Conservation (phyloP, 2,113 vertebrate species). For the Dipodomys stephensi region DNA sequence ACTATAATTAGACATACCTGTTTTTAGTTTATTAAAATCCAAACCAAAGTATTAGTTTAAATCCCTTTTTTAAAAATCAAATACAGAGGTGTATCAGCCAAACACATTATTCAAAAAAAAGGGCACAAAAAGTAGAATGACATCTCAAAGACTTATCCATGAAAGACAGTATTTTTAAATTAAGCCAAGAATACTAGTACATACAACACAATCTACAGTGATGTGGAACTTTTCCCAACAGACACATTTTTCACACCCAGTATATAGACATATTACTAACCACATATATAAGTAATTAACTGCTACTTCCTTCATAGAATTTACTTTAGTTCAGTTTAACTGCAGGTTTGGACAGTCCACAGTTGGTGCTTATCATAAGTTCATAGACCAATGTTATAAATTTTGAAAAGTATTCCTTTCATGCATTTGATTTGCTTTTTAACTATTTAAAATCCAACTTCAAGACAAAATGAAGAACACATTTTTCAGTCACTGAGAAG, state of each 20-base stretch:
- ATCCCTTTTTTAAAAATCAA: constrained; percentile 22
- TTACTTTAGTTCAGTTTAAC: constrained; percentile 66
- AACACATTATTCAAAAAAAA: constrained; percentile 18
- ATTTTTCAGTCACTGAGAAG: constrained; percentile 89
- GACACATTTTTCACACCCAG: not conserved
- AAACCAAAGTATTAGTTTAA: constrained; percentile 64
- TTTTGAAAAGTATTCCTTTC: constrained; percentile 66
- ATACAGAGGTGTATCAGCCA: constrained; percentile 42
- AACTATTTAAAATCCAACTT: constrained; percentile 76
- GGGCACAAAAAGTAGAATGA: constrained; percentile 7
- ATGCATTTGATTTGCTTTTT: constrained; percentile 73
- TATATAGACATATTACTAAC: not conserved
- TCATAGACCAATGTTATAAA: constrained; percentile 69
- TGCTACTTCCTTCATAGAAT: constrained; percentile 47
- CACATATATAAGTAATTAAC: constrained; percentile 53
- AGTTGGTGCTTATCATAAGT: constrained; percentile 61
- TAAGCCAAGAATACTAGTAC: constrained; percentile 23
- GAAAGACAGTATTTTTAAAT: constrained; percentile 44
- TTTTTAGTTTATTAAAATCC: constrained; percentile 58
- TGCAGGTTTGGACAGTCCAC: constrained; percentile 45
- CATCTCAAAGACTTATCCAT: constrained; percentile 58
- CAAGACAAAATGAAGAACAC: constrained; percentile 87
- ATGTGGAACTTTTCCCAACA: constrained; percentile 35
- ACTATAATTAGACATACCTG: constrained; percentile 50
- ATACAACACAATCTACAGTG: constrained; percentile 12